Conservation (phyloP, 2,888 invertebrate genomes). For the Automeris io region DNA sequence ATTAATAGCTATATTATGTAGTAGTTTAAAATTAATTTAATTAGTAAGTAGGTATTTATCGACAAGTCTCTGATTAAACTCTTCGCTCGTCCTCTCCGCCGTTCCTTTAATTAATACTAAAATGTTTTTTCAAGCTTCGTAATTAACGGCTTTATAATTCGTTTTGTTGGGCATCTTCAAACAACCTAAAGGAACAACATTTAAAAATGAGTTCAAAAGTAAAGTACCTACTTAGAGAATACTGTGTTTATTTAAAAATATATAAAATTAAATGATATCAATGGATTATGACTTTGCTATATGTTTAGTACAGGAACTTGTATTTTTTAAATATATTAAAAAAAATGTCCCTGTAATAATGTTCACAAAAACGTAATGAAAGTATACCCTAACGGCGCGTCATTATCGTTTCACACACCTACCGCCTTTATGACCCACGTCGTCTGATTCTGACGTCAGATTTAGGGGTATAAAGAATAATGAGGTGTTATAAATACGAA, state of each 20-base stretch:
- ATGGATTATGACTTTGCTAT: too few species aligned
- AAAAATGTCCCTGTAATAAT: background rate
- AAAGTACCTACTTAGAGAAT: too few species aligned
- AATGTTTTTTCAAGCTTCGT: constrained; percentile 15
- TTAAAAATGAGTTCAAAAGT: background rate
- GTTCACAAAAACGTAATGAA: background rate
- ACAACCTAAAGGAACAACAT: constrained; percentile 1
- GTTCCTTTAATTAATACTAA: constrained; percentile 41
- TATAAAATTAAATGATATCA: too few species aligned
- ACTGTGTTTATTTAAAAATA: too few species aligned
- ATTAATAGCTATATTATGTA: constrained; percentile 28
- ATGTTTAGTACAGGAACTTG: too few species aligned
- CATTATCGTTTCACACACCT: background rate
- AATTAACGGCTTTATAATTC: constrained; percentile 21
- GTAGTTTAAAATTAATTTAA: constrained; percentile 36
- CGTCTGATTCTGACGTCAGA: background rate
- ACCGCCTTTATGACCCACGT: background rate
- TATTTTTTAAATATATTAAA: too few species aligned
- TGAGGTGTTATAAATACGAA: too few species aligned
- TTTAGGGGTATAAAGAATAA: constrained; percentile 13
- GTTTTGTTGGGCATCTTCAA: constrained; percentile 1
- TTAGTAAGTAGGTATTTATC: constrained; percentile 44
- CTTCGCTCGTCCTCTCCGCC: constrained; percentile 27
- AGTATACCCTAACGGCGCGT: background rate
- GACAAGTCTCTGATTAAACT: constrained; percentile 45